A percentile compares a stretch with the other conserved stretches of the same genome.
Evolutionary conservation across 2,113 vertebrate genomes (phyloP).

Genomic region (Nothoprocta perdicaria): DNA sequence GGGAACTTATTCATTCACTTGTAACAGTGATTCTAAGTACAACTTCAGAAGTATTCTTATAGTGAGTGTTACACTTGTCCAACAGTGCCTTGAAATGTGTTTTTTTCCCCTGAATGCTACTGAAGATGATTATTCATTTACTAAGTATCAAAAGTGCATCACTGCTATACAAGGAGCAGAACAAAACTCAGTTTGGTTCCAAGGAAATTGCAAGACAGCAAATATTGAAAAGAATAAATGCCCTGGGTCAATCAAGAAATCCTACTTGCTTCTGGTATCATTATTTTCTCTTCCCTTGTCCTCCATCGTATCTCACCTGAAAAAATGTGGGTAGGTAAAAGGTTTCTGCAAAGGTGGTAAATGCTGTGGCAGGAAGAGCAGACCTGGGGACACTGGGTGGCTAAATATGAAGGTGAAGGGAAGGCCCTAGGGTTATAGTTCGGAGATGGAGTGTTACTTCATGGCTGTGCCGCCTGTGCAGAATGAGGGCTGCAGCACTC

Average conservation of each 20-base stretch:
- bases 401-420: not conserved
- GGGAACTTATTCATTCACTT: not conserved
- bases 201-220: constrained; percentile 16
- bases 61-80: not conserved
- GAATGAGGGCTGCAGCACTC: not conserved
- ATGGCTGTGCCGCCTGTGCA: not conserved
- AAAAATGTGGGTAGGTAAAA: fast-evolving
- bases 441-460: not conserved
- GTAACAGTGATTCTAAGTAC: not conserved
- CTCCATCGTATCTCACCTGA: not conserved
- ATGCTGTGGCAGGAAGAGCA: not conserved
- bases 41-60: not conserved
- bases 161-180: not conserved
- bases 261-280: not conserved
- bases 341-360: not conserved
- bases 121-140: constrained; percentile 43
- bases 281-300: constrained; percentile 36
- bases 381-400: not conserved
- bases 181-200: constrained; percentile 8
- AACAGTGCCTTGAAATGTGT: not conserved
- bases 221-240: constrained; percentile 32
- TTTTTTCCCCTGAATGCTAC: not conserved
- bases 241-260: not conserved
- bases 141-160: constrained; percentile 25
- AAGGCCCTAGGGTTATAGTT: not conserved